A percentile compares a stretch with the other conserved stretches of the same genome.
phyloP scores from a whole-genome alignment of 2,797 vertebrate species.

The Babyrousa celebensis region DNA sequence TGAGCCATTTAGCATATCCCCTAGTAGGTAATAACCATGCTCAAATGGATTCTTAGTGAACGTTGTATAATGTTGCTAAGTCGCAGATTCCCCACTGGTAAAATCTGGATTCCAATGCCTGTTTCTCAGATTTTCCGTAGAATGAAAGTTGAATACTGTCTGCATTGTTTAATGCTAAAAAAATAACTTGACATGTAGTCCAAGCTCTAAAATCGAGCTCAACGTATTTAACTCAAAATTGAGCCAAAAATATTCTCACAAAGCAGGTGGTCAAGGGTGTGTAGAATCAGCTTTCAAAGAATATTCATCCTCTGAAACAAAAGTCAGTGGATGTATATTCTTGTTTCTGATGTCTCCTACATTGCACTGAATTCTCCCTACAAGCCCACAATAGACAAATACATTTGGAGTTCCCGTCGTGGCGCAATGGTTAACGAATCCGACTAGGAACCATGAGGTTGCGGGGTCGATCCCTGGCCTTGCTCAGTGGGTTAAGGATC shows the following conservation, averaged over 20 bases:
- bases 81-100: not conserved
- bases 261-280: not conserved
- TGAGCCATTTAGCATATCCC: not conserved
- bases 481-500: too few relatives aligned
- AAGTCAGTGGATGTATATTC: not conserved
- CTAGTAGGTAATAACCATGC: not conserved
- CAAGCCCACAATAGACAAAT: not conserved
- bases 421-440: too few relatives aligned
- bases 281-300: not conserved
- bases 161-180: not conserved
- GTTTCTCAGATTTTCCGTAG: not conserved
- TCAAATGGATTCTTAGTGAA: not conserved
- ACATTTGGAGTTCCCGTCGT: too few relatives aligned
- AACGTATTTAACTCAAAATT: not conserved
- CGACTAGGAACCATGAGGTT: too few relatives aligned
- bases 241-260: not conserved
- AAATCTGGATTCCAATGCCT: not conserved
- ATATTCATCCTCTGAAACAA: not conserved
- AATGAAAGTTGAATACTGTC: slow-evolving; percentile 30
- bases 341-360: not conserved
- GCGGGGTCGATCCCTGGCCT: too few relatives aligned
- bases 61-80: not conserved
- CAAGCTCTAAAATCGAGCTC: not conserved
- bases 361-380: not conserved
- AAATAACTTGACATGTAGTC: not conserved